Percentiles rank a stretch among this genome's conserved stretches.
phyloP scores from a whole-genome alignment of 2,113 vertebrate genomes.

The Atlantisia rogersi region DNA sequence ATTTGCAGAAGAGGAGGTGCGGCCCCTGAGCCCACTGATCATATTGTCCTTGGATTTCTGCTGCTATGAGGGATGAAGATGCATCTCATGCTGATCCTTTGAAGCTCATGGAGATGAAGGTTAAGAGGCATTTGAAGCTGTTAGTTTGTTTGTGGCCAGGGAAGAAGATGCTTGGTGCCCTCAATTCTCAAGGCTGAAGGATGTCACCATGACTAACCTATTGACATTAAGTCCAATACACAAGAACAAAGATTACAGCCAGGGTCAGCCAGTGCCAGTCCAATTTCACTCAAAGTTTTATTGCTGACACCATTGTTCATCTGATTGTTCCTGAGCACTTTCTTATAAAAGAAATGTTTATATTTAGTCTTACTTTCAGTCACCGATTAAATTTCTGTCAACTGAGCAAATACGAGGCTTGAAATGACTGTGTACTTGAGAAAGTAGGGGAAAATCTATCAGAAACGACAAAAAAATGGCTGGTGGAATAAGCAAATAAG shows the following conservation, averaged over 20 bases:
- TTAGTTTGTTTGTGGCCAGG: slow-evolving; percentile 43
- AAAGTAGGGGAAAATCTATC: not conserved
- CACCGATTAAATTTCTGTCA: not conserved
- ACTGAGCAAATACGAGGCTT: not conserved
- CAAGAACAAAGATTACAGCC: not conserved
- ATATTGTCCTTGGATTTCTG: not conserved
- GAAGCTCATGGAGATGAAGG: slow-evolving; percentile 62
- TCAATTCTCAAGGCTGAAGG: not conserved
- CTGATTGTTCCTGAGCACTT: not conserved
- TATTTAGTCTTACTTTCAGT: not conserved
- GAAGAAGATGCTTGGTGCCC: not conserved
- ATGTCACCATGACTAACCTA: not conserved
- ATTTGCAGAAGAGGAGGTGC: not conserved
- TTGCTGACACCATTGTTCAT: slow-evolving; percentile 10
- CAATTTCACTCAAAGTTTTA: not conserved
- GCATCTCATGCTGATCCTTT: slow-evolving; percentile 28
- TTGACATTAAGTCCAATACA: not conserved
- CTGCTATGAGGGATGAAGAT: slow-evolving; percentile 8
- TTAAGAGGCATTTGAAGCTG: slow-evolving; percentile 54
- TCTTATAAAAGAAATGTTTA: not conserved
- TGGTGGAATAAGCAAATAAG: not conserved
- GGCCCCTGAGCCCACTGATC: slow-evolving; percentile 11
- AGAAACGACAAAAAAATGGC: not conserved
- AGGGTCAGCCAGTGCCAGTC: not conserved
- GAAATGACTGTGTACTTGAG: not conserved